Conservation (phyloP, 2,113 vertebrate genomes). For the Chionomys nivalis region DNA sequence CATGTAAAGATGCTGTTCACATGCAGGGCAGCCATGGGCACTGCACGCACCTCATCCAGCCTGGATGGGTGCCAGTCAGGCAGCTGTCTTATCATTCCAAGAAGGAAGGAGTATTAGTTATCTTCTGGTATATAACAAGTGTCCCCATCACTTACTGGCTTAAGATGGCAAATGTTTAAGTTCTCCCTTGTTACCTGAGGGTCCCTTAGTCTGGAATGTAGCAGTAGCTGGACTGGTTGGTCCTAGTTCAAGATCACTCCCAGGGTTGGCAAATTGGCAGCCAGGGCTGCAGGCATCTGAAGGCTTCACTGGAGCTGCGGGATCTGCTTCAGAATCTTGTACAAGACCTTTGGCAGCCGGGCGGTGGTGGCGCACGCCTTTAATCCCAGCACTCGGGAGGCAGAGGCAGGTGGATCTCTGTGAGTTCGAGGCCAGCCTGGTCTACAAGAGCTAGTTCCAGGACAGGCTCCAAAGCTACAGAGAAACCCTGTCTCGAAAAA, state of each 20-base stretch:
- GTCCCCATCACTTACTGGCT: background rate
- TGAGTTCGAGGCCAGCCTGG: too few relatives aligned
- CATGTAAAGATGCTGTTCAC: accelerated
- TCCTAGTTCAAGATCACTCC: background rate
- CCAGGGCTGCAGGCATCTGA: background rate
- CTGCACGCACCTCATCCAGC: accelerated
- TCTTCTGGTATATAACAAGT: background rate
- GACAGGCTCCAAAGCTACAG: too few relatives aligned
- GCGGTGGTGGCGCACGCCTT: too few relatives aligned
- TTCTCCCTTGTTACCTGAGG: background rate
- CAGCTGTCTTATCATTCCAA: background rate
- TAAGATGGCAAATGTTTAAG: background rate
- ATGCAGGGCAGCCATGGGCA: accelerated
- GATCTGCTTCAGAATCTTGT: background rate
- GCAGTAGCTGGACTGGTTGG: background rate
- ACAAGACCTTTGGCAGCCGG: background rate
- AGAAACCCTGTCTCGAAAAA: too few relatives aligned
- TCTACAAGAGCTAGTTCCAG: too few relatives aligned
- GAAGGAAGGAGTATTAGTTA: background rate
- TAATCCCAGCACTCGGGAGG: too few relatives aligned
- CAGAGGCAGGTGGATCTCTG: too few relatives aligned
- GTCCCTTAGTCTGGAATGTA: background rate
- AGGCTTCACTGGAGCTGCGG: background rate
- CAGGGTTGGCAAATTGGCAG: background rate
- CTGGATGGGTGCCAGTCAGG: background rate